Evolutionary conservation across 2,797 vertebrate genomes (phyloP).

Genomic region (Ptychadena robeensis): DNA sequence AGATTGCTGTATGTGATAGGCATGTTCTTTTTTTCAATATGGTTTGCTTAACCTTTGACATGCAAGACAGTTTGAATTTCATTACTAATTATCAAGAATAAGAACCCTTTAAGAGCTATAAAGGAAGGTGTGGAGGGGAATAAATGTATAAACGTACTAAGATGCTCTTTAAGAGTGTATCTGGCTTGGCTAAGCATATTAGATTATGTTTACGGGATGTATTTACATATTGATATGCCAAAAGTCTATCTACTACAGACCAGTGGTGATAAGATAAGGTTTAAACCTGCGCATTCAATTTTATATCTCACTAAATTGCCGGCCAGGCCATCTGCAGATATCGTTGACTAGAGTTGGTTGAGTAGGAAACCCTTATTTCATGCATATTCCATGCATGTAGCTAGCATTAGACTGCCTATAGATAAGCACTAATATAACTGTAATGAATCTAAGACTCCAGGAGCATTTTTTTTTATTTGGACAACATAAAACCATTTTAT

Average conservation of each 20-base stretch:
- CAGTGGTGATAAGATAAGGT: background rate
- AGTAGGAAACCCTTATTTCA: background rate
- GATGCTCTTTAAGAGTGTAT: background rate
- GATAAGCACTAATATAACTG: background rate
- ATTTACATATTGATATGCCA: too few species aligned
- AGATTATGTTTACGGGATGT: background rate
- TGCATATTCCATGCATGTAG: background rate
- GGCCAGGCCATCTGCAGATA: too few species aligned
- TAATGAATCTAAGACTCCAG: too few species aligned
- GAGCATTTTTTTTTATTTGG: too few species aligned
- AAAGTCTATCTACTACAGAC: background rate
- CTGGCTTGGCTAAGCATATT: background rate
- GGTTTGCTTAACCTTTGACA: too few species aligned
- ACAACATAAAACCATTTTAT: background rate
- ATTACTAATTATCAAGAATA: background rate
- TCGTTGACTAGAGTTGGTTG: too few species aligned
- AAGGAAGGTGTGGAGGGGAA: background rate
- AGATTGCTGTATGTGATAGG: too few species aligned
- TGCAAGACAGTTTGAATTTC: too few species aligned
- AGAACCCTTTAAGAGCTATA: background rate
- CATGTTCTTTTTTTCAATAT: too few species aligned
- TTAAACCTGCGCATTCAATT: too few species aligned
- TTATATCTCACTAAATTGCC: too few species aligned
- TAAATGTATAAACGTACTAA: background rate
- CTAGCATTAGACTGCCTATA: background rate